These are phyloP conservation scores for Hassar affinis DNA, from an alignment of 2,113 vertebrate species.

Conservation along the genomic window DNA sequence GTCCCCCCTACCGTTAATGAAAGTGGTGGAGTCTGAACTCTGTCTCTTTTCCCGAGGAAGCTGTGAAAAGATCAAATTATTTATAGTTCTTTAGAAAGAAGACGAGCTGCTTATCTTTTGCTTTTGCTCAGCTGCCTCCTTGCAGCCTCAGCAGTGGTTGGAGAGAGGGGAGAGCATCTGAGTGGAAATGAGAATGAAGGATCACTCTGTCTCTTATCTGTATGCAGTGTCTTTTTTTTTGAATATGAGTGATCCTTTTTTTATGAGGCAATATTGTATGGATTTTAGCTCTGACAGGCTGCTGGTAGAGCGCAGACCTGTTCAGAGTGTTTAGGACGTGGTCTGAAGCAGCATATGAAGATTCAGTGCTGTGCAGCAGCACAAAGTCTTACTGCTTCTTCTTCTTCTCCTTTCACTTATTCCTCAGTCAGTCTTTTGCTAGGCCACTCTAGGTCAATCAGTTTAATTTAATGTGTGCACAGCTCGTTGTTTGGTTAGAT, in stretches of 20 bases:
- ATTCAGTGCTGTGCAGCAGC: background rate
- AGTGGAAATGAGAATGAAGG: slow-evolving; percentile 25
- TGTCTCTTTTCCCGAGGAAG: slow-evolving; percentile 54
- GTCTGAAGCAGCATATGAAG: background rate
- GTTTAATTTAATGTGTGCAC: slow-evolving; percentile 50
- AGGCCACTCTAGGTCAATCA: background rate
- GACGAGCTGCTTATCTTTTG: slow-evolving; percentile 67
- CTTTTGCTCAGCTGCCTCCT: slow-evolving; percentile 32
- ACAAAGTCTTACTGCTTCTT: background rate
- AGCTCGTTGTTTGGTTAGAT: slow-evolving; percentile 38
- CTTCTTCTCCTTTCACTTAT: slow-evolving; percentile 1
- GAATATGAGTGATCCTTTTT: slow-evolving; percentile 63
- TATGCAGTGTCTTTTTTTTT: slow-evolving; percentile 57
- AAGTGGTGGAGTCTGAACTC: slow-evolving; percentile 38
- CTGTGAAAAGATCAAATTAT: slow-evolving; percentile 71
- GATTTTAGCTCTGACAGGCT: slow-evolving; percentile 41
- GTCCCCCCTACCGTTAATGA: background rate
- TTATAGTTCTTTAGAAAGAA: slow-evolving; percentile 63
- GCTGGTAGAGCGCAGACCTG: slow-evolving; percentile 7
- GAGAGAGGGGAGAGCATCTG: slow-evolving; percentile 8
- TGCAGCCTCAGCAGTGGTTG: slow-evolving; percentile 50
- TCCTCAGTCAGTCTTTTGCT: slow-evolving; percentile 1
- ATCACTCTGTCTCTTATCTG: slow-evolving; percentile 59
- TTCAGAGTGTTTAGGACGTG: slow-evolving; percentile 2
- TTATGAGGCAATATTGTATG: slow-evolving; percentile 56